phyloP scores from a whole-genome alignment of 2,888 invertebrate species.

The Xestoiulus laeticollis region DNA sequence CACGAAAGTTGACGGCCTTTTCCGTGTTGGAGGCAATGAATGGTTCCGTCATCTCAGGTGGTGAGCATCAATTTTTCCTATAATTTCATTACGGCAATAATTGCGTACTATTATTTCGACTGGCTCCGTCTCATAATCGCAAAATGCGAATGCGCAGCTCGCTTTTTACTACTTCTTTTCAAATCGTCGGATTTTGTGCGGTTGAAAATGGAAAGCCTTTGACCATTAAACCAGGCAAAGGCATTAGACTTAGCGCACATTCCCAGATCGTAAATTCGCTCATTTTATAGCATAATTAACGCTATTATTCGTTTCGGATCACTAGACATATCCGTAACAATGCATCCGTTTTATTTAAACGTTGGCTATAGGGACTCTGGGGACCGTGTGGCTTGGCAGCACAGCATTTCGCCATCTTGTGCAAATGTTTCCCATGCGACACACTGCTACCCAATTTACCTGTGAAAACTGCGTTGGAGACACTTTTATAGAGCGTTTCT shows the following conservation, averaged over 20 bases:
- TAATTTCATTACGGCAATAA: neutral
- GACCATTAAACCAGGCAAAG: neutral
- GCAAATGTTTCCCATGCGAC: neutral
- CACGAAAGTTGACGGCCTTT: neutral
- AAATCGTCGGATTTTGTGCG: neutral
- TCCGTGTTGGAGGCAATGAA: neutral
- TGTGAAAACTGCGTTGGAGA: neutral
- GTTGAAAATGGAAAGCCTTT: neutral
- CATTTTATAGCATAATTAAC: neutral
- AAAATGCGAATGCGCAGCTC: neutral
- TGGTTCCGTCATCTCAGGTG: neutral
- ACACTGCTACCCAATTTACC: neutral
- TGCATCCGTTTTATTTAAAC: neutral
- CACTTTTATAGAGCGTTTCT: too few relatives aligned
- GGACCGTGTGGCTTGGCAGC: neutral
- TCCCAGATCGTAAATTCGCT: neutral
- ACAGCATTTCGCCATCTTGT: neutral
- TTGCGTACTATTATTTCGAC: neutral
- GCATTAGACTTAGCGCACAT: neutral
- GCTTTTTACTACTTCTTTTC: neutral
- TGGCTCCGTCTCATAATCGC: neutral
- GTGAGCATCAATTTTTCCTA: neutral
- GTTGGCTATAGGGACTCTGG: neutral
- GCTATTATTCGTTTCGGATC: neutral
- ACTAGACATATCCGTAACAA: neutral